These are phyloP conservation scores for Cataglyphis rosenhaueri DNA, from an alignment of 2,888 invertebrate species.

Conservation along the genomic window DNA sequence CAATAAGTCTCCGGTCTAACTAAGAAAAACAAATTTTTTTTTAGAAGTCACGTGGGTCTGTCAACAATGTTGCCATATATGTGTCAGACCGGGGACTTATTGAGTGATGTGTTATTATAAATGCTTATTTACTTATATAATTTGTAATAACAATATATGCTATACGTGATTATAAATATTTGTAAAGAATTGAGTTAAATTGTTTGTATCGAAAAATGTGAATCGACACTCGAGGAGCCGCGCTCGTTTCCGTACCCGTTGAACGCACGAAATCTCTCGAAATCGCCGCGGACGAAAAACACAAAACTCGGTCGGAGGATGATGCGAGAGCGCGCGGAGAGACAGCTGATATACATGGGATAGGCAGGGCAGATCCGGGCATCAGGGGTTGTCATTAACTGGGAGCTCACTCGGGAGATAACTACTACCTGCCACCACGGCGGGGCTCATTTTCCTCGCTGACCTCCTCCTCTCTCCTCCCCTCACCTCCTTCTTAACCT, in stretches of 20 bases:
- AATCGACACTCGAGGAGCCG: neutral
- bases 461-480: constrained; percentile 54
- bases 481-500: neutral
- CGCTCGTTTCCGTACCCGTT: constrained; percentile 2
- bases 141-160: constrained; percentile 6
- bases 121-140: neutral
- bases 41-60: too few species aligned
- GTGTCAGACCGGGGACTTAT: too few species aligned
- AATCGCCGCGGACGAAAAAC: constrained; percentile 61
- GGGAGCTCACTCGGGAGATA: constrained; percentile 84
- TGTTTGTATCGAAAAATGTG: neutral
- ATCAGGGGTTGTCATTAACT: constrained; percentile 85
- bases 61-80: too few species aligned
- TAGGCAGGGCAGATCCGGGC: constrained; percentile 76
- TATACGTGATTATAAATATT: constrained; percentile 13
- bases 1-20: too few species aligned
- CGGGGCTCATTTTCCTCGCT: constrained; percentile 83
- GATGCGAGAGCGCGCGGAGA: constrained; percentile 56
- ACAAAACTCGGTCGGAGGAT: constrained; percentile 57
- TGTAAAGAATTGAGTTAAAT: constrained; percentile 11
- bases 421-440: constrained; percentile 84
- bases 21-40: too few species aligned
- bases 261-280: constrained; percentile 35
- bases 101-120: neutral
- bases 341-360: constrained; percentile 79